phyloP scores from a whole-genome alignment of 2,888 invertebrate species.

The Antitype chi region DNA sequence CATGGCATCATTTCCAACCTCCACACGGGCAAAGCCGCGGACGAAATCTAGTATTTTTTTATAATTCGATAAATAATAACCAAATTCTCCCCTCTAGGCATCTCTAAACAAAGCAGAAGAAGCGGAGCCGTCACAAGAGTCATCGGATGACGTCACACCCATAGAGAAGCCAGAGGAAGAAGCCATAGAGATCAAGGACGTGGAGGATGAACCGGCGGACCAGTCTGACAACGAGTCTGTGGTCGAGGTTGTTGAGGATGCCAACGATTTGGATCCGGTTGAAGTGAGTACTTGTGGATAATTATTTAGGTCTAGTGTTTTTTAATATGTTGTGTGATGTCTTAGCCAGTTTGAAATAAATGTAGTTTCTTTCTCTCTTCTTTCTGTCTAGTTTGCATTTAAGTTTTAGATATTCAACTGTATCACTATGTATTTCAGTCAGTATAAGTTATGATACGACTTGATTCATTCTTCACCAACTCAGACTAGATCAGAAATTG shows the following conservation, averaged over 20 bases:
- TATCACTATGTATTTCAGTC: neutral
- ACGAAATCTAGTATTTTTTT: neutral
- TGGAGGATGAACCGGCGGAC: constrained; percentile 84
- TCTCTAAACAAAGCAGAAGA: constrained; percentile 78
- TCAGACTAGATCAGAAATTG: neutral
- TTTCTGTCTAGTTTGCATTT: neutral
- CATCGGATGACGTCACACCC: constrained; percentile 70
- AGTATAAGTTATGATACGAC: neutral
- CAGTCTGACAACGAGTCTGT: constrained; percentile 84
- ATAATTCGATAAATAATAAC: neutral
- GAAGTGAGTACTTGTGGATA: constrained; percentile 73
- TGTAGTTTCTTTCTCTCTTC: neutral
- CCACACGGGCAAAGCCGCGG: neutral
- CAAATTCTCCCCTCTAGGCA: constrained; percentile 69
- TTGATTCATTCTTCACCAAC: neutral
- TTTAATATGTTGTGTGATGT: neutral
- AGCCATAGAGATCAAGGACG: constrained; percentile 86
- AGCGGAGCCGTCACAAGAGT: constrained; percentile 54
- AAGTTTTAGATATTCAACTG: too few species aligned
- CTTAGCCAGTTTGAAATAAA: neutral
- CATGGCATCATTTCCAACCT: neutral
- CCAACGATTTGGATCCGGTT: constrained; percentile 73
- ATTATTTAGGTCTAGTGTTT: neutral
- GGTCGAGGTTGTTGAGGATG: constrained; percentile 82
- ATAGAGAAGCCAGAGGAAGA: constrained; percentile 75